Conservation (phyloP, 2,113 vertebrate genomes). For the Tyto alba region DNA sequence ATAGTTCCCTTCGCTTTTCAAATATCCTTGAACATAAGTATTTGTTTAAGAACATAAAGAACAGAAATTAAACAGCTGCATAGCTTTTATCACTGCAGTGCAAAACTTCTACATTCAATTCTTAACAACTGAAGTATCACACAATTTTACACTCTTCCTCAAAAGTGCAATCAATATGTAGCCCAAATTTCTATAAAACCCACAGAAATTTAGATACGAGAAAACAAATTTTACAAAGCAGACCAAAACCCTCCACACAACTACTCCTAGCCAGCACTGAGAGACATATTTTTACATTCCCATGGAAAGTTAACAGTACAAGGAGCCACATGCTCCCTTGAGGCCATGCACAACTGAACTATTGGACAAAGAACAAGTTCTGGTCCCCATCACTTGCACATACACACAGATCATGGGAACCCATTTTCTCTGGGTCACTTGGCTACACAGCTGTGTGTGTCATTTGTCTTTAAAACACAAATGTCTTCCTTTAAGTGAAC, state of each 20-base stretch:
- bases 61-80: neutral
- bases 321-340: neutral
- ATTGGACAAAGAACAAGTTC: neutral
- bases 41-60: neutral
- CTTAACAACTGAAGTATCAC: neutral
- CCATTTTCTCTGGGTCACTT: constrained; percentile 15
- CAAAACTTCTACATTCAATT: neutral
- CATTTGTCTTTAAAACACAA: constrained; percentile 30
- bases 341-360: neutral
- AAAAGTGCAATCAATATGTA: neutral
- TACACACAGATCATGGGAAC: constrained; percentile 32
- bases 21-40: neutral
- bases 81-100: neutral
- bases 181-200: neutral
- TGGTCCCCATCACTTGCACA: neutral
- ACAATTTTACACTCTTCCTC: neutral
- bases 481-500: neutral
- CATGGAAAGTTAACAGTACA: neutral
- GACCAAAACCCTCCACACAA: neutral
- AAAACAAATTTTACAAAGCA: neutral
- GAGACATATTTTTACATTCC: neutral
- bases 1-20: neutral
- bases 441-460: neutral
- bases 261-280: neutral
- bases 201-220: neutral